Evolutionary conservation across 2,797 vertebrate species (phyloP).

Genomic region (Hypotaenidia okinawae): DNA sequence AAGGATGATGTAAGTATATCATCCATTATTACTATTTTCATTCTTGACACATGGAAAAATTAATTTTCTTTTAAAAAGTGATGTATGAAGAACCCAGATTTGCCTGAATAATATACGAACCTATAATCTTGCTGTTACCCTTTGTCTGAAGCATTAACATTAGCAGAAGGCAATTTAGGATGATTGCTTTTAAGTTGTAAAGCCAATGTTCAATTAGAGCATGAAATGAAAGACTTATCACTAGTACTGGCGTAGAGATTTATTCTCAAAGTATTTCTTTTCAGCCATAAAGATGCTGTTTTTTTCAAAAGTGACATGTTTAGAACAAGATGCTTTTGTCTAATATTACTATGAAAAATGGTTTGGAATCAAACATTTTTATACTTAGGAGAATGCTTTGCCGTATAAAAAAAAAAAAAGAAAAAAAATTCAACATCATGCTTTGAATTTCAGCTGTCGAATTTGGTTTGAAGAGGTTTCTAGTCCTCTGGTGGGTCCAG

Average conservation of each 20-base stretch:
- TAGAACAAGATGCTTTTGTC: constrained; percentile 39
- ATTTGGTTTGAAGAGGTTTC: background rate
- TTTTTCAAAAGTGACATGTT: constrained; percentile 48
- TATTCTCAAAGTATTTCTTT: constrained; percentile 50
- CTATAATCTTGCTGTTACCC: constrained; percentile 56
- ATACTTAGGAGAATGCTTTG: constrained; percentile 25
- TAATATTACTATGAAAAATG: constrained; percentile 26
- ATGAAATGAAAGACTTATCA: constrained; percentile 64
- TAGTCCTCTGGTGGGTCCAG: background rate
- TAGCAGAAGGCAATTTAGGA: constrained; percentile 60
- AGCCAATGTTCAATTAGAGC: constrained; percentile 62
- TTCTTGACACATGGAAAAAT: constrained; percentile 45
- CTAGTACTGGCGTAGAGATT: constrained; percentile 38
- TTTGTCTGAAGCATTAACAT: constrained; percentile 66
- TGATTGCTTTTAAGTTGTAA: constrained; percentile 67
- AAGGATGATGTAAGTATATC: constrained; percentile 7
- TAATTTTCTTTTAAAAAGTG: constrained; percentile 55
- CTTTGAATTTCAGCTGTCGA: background rate
- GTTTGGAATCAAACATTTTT: constrained; percentile 43
- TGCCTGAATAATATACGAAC: constrained; percentile 59
- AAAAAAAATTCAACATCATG: background rate
- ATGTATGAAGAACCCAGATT: constrained; percentile 37
- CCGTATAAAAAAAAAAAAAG: background rate
- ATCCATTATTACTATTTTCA: constrained; percentile 46
- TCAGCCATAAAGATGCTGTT: constrained; percentile 20